Evolutionary conservation across 2,888 invertebrate genomes (phyloP).

Genomic region (Ectemnius lituratus): DNA sequence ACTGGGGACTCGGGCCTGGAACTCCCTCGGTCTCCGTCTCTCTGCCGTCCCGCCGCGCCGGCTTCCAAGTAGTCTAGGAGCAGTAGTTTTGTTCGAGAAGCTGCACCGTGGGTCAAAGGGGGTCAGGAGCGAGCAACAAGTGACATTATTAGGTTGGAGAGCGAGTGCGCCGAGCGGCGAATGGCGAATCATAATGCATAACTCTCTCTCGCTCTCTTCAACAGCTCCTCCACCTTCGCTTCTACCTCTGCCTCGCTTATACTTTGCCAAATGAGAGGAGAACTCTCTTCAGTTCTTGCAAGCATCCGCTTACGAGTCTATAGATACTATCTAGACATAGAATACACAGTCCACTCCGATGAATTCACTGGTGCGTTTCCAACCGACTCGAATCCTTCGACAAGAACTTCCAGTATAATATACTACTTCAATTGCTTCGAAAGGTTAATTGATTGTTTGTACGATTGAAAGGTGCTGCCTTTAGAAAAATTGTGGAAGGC

Average conservation of each 20-base stretch:
- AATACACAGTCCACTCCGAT: no score
- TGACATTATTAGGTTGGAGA: constrained; percentile 75
- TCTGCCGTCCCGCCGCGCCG: not conserved
- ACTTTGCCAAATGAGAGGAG: constrained; percentile 9
- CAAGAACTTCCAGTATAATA: no score
- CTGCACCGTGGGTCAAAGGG: constrained; percentile 39
- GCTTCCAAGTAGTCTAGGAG: constrained; percentile 16
- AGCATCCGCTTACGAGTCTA: no score
- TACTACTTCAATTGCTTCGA: no score
- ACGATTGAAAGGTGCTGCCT: no score
- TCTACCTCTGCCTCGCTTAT: no score
- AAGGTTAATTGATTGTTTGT: no score
- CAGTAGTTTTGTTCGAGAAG: constrained; percentile 60
- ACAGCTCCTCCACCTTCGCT: constrained; percentile 25
- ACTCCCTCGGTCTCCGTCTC: constrained; percentile 37
- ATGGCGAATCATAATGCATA: constrained; percentile 76
- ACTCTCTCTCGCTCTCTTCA: constrained; percentile 66
- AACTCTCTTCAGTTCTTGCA: no score
- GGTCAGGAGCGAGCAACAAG: constrained; percentile 71
- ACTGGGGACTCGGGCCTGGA: constrained; percentile 46
- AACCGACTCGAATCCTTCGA: no score
- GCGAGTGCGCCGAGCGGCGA: constrained; percentile 37
- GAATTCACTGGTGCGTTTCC: no score
- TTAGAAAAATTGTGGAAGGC: no score
- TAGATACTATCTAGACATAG: no score